Percentiles rank a stretch among this genome's conserved stretches.
Conservation (phyloP, 2,797 vertebrate genomes). For the Apodemus agrarius region DNA sequence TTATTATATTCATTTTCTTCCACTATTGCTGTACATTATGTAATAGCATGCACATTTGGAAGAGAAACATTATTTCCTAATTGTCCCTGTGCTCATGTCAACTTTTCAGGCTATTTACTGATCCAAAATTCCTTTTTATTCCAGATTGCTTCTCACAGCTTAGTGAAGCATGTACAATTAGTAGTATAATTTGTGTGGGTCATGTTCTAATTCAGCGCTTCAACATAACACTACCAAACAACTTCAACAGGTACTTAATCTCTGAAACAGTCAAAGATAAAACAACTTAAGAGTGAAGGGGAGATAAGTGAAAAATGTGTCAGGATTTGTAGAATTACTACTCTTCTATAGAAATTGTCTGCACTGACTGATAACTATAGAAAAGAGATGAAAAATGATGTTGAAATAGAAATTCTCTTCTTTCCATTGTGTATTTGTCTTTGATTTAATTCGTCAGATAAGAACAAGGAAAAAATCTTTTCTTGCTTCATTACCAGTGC, state of each 20-base stretch:
- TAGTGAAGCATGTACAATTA: background rate
- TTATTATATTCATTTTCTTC: background rate
- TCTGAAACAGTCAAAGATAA: constrained; percentile 27
- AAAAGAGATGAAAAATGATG: constrained; percentile 24
- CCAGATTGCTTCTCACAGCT: background rate
- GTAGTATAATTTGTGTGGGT: background rate
- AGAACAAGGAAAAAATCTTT: constrained; percentile 9
- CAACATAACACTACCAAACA: background rate
- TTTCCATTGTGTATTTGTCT: background rate
- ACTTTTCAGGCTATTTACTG: background rate
- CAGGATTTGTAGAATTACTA: background rate
- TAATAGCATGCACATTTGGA: background rate
- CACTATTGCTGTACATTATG: background rate
- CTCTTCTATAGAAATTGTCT: background rate
- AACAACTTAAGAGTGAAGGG: background rate
- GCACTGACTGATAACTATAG: background rate
- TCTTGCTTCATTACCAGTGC: background rate
- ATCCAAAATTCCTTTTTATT: background rate
- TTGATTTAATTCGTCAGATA: constrained; percentile 1
- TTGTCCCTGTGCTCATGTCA: background rate
- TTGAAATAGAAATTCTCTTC: background rate
- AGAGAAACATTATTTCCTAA: background rate
- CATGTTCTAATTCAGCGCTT: background rate
- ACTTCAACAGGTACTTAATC: background rate
- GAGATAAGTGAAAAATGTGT: background rate